A percentile compares a stretch with the other conserved stretches of the same genome.
Conservation (phyloP, 2,113 vertebrate genomes). For the Platycercus adscitus region DNA sequence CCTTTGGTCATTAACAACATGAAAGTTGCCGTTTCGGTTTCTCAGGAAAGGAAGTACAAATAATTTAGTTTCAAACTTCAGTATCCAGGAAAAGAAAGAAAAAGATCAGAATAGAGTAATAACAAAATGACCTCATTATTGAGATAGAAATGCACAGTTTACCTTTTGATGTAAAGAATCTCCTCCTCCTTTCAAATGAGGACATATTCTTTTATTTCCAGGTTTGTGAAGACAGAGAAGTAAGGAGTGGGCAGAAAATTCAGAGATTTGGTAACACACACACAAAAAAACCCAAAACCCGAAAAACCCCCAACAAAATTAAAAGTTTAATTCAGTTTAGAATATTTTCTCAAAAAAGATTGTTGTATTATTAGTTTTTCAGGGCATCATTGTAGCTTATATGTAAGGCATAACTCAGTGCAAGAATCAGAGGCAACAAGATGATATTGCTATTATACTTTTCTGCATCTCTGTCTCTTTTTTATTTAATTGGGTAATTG, state of each 20-base stretch:
- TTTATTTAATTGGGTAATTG: background rate
- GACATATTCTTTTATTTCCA: background rate
- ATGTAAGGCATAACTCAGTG: background rate
- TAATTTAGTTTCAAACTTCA: background rate
- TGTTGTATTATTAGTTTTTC: background rate
- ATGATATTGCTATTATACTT: background rate
- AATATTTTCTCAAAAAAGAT: background rate
- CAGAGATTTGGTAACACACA: background rate
- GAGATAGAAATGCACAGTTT: background rate
- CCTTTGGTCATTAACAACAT: background rate
- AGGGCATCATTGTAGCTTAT: background rate
- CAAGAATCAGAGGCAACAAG: background rate
- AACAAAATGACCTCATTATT: slow-evolving; percentile 35
- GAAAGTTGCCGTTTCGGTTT: background rate
- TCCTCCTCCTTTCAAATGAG: slow-evolving; percentile 16
- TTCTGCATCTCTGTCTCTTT: background rate
- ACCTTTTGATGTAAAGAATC: slow-evolving; percentile 43
- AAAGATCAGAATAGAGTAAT: background rate
- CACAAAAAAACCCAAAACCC: background rate
- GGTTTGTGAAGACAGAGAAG: background rate
- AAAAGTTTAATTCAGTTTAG: background rate
- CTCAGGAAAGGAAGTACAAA: background rate
- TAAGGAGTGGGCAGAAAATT: background rate
- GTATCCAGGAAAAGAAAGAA: slow-evolving; percentile 8
- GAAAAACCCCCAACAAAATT: too few species aligned